A percentile compares a stretch with the other conserved stretches of the same genome.
Conservation (phyloP, 1,140 invertebrate genomes). For the Pseudachorutes palmiensis region DNA sequence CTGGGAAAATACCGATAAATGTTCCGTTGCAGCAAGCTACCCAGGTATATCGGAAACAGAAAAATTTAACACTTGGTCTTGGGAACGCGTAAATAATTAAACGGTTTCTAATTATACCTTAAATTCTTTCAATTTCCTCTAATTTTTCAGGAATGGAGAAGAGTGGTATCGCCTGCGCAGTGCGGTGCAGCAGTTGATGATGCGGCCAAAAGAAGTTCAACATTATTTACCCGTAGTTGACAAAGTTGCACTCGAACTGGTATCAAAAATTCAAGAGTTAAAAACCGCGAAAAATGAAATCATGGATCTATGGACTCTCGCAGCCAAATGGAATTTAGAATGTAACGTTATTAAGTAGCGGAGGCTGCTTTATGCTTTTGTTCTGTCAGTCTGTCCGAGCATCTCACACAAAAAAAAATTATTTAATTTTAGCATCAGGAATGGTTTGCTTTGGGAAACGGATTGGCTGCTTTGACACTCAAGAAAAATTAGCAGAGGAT, state of each 20-base stretch:
- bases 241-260: slow-evolving; percentile 43
- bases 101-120: no score
- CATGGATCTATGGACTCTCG: slow-evolving; percentile 35
- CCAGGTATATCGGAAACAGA: slow-evolving; percentile 46
- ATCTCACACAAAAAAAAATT: no score
- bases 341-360: slow-evolving; percentile 38
- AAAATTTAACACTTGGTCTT: slow-evolving; percentile 47
- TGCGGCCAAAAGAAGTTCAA: slow-evolving; percentile 44
- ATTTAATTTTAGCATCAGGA: slow-evolving; percentile 45
- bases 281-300: slow-evolving; percentile 27
- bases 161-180: slow-evolving; percentile 47
- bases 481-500: slow-evolving; percentile 40
- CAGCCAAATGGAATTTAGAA: slow-evolving; percentile 44
- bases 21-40: slow-evolving; percentile 48
- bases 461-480: slow-evolving; percentile 44
- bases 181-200: slow-evolving; percentile 46
- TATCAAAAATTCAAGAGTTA: slow-evolving; percentile 39
- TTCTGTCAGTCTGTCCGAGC: no score
- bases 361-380: no score
- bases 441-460: slow-evolving; percentile 47
- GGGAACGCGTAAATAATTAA: slow-evolving; percentile 51
- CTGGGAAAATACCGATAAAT: slow-evolving; percentile 47
- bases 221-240: slow-evolving; percentile 45
- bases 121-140: slow-evolving; percentile 2
- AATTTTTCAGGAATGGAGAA: slow-evolving; percentile 46